Base-by-base conservation (phyloP, 2,113 vertebrate genomes). In the Conger conger region DNA sequence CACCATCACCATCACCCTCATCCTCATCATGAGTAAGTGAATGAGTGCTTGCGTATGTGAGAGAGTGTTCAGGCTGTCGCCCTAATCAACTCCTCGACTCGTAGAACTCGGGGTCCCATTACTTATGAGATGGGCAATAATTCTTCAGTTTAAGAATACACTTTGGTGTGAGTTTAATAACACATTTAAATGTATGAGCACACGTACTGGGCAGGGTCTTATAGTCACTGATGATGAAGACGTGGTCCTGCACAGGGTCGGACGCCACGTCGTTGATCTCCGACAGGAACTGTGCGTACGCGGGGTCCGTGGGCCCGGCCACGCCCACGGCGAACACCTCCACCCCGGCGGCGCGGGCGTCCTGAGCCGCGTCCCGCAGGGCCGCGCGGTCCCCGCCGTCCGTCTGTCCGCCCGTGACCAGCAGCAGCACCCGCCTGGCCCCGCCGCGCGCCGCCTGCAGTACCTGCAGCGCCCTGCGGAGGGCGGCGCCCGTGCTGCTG, bases 321-420 rank as follows among this genome's bases (percentile, higher is more conserved):
- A 97, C 94, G 0, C 96, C 97, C 15, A 96, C 93, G 16, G 96
- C 96, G 83, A 96, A 96, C 50, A 95, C 90, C 89, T 98, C 96
- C 4, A 96, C 93, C 0, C 90, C 78, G 0, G 79, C 4, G 0
- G 88, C 80, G 0, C 92, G 94, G 16, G 93, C 94, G 0, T 92
- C 89, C 33, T 84, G 89, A 1, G 95, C 94, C 0, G 90, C 91
- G 0, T 85, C 83, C 1, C 92, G 90, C 90, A 97, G 91, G 1
- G 4, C 88, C 36, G 90, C 87, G 33, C 87, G 0, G 18, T 98
- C 97, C 0, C 93, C 93, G 0, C 7, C 18, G 86, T 98, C 96
- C 0, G 94, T 92, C 90, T 95, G 96, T 4, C 96, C 96, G 0
- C 96, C 96, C 0, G 95, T 98, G 86, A 98, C 86, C 0, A 98